A percentile compares a stretch with the other conserved stretches of the same genome.
Conservation (phyloP, 2,888 invertebrate genomes). For the Drosophila atroscutellata region DNA sequence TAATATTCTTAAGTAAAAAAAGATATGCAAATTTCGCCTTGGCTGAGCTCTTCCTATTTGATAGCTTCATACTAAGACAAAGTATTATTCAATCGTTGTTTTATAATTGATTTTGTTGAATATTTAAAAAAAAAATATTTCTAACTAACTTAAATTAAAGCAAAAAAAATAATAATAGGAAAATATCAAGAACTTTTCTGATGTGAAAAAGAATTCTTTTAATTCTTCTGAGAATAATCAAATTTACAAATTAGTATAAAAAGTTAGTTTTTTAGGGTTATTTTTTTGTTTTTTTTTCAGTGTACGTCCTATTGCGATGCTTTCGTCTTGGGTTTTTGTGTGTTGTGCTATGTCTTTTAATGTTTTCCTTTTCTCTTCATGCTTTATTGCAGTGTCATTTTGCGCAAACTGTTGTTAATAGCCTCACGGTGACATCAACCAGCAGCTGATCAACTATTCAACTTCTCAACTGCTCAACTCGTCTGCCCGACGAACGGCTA, state of each 20-base stretch:
- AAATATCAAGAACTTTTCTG: background rate
- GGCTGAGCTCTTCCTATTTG: background rate
- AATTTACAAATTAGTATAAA: background rate
- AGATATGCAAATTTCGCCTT: background rate
- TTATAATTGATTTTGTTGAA: background rate
- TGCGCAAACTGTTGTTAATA: constrained; percentile 78
- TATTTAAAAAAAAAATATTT: background rate
- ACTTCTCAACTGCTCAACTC: background rate
- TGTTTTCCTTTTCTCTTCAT: constrained; percentile 54
- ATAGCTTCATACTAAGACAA: too few species aligned
- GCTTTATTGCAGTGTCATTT: constrained; percentile 77
- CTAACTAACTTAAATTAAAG: background rate
- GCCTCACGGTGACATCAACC: constrained; percentile 63
- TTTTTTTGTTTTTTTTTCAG: background rate
- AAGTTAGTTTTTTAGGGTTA: background rate
- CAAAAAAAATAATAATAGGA: background rate
- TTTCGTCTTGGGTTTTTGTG: background rate
- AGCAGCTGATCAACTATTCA: background rate
- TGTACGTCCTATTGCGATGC: background rate
- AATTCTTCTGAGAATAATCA: background rate
- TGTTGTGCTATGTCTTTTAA: constrained; percentile 54
- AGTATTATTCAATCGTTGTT: background rate
- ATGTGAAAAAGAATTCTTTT: background rate
- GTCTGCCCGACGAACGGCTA: background rate
- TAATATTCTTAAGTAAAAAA: background rate